phyloP scores from a whole-genome alignment of 2,888 invertebrate species.

The Endomychus coccineus region DNA sequence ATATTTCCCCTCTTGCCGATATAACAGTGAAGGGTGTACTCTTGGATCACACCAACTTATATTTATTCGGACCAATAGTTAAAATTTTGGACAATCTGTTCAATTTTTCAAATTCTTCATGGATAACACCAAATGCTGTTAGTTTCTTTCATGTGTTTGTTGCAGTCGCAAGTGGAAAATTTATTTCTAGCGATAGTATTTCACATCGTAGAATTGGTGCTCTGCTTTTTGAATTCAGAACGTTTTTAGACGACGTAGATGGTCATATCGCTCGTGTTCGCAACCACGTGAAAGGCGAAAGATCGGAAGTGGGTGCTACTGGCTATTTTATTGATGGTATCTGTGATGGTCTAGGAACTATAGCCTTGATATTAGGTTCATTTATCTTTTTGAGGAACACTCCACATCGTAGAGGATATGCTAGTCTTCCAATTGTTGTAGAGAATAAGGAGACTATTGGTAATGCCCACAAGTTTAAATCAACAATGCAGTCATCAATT shows the following conservation, averaged over 20 bases:
- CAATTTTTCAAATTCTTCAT: slow-evolving; percentile 38
- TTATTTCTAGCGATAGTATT: slow-evolving; percentile 65
- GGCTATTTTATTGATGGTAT: slow-evolving; percentile 80
- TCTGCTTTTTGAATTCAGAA: slow-evolving; percentile 69
- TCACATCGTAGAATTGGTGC: slow-evolving; percentile 66
- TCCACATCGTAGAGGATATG: slow-evolving; percentile 66
- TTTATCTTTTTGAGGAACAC: slow-evolving; percentile 63
- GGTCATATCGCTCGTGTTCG: slow-evolving; percentile 77
- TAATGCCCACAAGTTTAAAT: slow-evolving; percentile 57
- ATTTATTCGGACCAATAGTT: slow-evolving; percentile 73
- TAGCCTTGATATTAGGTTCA: slow-evolving; percentile 63
- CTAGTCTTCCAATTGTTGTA: slow-evolving; percentile 54
- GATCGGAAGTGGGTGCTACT: slow-evolving; percentile 70
- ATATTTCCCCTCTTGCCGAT: slow-evolving; percentile 44
- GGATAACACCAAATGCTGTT: slow-evolving; percentile 77
- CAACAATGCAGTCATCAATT: slow-evolving; percentile 57
- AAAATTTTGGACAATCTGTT: slow-evolving; percentile 61
- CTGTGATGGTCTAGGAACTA: slow-evolving; percentile 71
- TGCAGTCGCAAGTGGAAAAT: slow-evolving; percentile 66
- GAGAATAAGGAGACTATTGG: slow-evolving; percentile 47
- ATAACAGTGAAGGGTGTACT: slow-evolving; percentile 78
- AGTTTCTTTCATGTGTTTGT: slow-evolving; percentile 72
- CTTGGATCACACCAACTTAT: slow-evolving; percentile 78
- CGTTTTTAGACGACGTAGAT: slow-evolving; percentile 79
- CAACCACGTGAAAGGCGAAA: slow-evolving; percentile 66